Conservation (phyloP, 2,888 invertebrate genomes). For the Lapara coniferarum region DNA sequence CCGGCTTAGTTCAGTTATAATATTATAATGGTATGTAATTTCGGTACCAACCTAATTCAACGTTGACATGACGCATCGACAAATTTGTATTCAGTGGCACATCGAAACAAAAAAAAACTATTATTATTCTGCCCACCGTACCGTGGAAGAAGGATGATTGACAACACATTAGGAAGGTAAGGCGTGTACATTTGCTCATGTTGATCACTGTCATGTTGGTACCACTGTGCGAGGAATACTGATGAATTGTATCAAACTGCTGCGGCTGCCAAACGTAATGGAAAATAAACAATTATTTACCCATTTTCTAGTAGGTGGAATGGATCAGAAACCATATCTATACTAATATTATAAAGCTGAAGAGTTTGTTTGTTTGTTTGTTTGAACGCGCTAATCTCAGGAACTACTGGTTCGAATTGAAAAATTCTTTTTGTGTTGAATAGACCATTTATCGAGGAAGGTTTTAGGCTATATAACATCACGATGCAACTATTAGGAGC, state of each 20-base stretch:
- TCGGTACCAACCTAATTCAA: slow-evolving; percentile 20
- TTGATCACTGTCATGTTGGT: slow-evolving; percentile 62
- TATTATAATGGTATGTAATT: background rate
- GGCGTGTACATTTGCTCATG: slow-evolving; percentile 60
- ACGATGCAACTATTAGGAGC: no score
- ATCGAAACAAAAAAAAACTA: slow-evolving; percentile 58
- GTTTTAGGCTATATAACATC: no score
- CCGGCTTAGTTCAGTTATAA: background rate
- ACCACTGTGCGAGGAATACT: slow-evolving; percentile 59
- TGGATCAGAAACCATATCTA: background rate
- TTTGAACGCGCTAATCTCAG: no score
- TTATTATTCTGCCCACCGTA: slow-evolving; percentile 60
- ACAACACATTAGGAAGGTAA: slow-evolving; percentile 74
- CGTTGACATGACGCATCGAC: slow-evolving; percentile 60
- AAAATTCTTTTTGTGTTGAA: no score
- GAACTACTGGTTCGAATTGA: no score
- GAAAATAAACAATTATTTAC: slow-evolving; percentile 24
- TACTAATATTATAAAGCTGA: no score
- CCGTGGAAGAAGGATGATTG: slow-evolving; percentile 69
- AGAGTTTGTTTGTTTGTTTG: no score
- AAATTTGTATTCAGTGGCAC: slow-evolving; percentile 62
- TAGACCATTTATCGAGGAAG: no score
- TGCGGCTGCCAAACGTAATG: slow-evolving; percentile 18
- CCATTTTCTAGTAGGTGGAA: slow-evolving; percentile 20
- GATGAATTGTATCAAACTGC: slow-evolving; percentile 39